Evolutionary conservation across 2,888 invertebrate genomes (phyloP).

Genomic region (Maniola hyperantus): DNA sequence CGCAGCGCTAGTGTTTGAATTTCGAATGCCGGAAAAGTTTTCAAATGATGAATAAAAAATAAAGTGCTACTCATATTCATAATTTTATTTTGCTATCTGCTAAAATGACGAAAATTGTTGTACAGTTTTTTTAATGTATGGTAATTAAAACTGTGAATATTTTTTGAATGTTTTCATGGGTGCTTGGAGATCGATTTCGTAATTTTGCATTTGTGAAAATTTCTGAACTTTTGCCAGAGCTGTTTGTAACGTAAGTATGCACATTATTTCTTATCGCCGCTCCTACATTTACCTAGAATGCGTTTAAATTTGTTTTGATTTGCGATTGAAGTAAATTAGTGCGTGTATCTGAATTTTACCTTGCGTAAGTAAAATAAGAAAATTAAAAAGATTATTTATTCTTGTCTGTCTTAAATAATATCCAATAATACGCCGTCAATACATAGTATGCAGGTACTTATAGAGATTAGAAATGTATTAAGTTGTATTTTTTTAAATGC

Average conservation of each 20-base stretch:
- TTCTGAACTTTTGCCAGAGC: constrained; percentile 34
- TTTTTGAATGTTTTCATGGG: constrained; percentile 23
- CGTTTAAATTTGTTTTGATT: constrained; percentile 13
- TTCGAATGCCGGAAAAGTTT: constrained; percentile 33
- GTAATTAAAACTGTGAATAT: neutral
- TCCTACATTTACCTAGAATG: constrained; percentile 6
- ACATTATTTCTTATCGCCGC: constrained; percentile 24
- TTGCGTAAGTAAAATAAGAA: neutral
- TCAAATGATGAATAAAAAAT: constrained; percentile 6
- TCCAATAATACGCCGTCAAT: too few relatives aligned
- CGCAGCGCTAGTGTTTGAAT: constrained; percentile 26
- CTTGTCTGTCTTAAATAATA: too few relatives aligned
- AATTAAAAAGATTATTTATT: neutral
- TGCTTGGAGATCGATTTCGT: constrained; percentile 20
- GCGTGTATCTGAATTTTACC: neutral
- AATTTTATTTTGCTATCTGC: neutral
- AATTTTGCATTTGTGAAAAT: constrained; percentile 25
- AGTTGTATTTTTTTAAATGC: too few relatives aligned
- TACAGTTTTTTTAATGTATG: neutral
- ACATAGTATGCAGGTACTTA: too few relatives aligned
- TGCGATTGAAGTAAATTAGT: constrained; percentile 13
- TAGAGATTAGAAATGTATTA: too few relatives aligned
- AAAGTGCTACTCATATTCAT: neutral
- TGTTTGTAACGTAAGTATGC: constrained; percentile 28
- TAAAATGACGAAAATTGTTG: neutral